Base-by-base conservation (phyloP, 2,888 invertebrate genomes). In the Holacanthella duospinosa region DNA sequence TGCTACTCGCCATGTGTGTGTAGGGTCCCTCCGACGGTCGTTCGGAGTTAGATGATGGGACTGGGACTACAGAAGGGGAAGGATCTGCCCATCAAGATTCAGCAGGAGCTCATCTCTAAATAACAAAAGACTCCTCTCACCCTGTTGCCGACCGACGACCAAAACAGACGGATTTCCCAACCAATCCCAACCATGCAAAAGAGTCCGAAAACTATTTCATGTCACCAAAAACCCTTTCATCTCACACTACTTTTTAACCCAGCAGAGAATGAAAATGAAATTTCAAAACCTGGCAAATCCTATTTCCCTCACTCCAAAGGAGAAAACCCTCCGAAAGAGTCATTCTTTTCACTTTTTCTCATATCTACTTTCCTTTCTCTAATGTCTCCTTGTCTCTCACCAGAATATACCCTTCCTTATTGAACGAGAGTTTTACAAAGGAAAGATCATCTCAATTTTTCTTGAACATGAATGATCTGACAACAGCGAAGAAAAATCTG, bases 141-240 rank as follows among this genome's bases (percentile, higher is more conserved):
- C 61, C 29, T 61, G 61, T 64, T 64, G 61, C 61, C 64, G 59
- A 64, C 64, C 53, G 55, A 48, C 43, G 21, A 19, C 26, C 43
- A 2, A n/a, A 16, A 25, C 3, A 60, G 27, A 71, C 68, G 71
- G 70, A 67, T 71, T 71, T 68, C 70, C 71, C 71, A 64, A 71
- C 70, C 64, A 67, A 71, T 71, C 66, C 68, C 61, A 71, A 71
- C 68, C 70, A 71, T 69, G 65, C 67, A 69, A 67, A 66, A 66
- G n/a, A n/a, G n/a, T n/a, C n/a, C n/a, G n/a, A n/a, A n/a, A n/a
- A n/a, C n/a, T n/a, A n/a, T n/a, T n/a, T n/a, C n/a, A n/a, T n/a
- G n/a, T n/a, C n/a, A n/a, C n/a, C n/a, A n/a, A n/a, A n/a, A n/a
- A n/a, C n/a, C n/a, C n/a, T n/a, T n/a, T n/a, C n/a, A n/a, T n/a